These are phyloP conservation scores for Plectropomus leopardus DNA, from an alignment of 2,113 vertebrate genomes.

Conservation along the genomic window DNA sequence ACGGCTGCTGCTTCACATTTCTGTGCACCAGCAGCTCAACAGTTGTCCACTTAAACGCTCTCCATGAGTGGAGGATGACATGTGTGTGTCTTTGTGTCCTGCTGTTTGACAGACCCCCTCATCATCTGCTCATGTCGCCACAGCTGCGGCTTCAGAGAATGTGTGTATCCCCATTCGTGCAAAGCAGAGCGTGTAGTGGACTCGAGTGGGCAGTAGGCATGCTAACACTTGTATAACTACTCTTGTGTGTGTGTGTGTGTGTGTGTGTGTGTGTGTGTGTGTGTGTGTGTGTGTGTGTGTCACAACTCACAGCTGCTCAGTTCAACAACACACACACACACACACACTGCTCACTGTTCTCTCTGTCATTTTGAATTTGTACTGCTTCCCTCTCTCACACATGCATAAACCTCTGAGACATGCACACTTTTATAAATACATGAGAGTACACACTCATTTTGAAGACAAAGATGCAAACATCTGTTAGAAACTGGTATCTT, in stretches of 20 bases:
- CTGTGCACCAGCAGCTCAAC: slow-evolving; percentile 47
- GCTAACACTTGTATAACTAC: slow-evolving; percentile 31
- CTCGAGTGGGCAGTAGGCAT: slow-evolving; percentile 41
- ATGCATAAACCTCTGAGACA: not conserved
- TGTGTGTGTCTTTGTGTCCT: slow-evolving; percentile 42
- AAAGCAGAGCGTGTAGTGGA: slow-evolving; percentile 10
- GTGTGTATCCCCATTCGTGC: slow-evolving; percentile 8
- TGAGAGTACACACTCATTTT: not conserved
- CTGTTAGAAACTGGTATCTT: slow-evolving; percentile 45
- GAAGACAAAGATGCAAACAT: slow-evolving; percentile 37
- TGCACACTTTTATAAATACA: not conserved
- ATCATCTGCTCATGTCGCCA: slow-evolving; percentile 64
- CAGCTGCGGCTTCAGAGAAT: slow-evolving; percentile 66
- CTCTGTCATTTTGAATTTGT: not conserved
- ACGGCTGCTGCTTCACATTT: slow-evolving; percentile 40
- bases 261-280: slow-evolving; percentile 26
- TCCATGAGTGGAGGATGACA: slow-evolving; percentile 30
- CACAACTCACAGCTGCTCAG: slow-evolving; percentile 43
- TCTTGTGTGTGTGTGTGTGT: slow-evolving; percentile 4
- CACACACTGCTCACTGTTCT: not conserved
- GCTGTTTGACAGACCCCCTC: slow-evolving; percentile 65
- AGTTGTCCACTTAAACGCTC: slow-evolving; percentile 59
- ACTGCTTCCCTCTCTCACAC: not conserved
- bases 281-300: slow-evolving; percentile 28
- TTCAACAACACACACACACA: not conserved